phyloP scores from a whole-genome alignment of 2,888 invertebrate genomes.

The Nomada flava region DNA sequence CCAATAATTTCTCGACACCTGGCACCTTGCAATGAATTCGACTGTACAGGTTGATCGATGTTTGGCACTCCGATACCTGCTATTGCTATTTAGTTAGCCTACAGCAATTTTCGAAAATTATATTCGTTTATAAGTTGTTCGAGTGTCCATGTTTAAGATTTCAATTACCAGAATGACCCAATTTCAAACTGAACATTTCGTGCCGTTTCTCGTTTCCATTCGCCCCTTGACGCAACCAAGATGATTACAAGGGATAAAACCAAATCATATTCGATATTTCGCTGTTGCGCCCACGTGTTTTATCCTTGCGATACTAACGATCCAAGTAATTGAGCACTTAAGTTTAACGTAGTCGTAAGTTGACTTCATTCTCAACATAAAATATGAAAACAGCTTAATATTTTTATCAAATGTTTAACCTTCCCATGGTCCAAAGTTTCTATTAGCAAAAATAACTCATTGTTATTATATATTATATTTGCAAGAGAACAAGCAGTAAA shows the following conservation, averaged over 20 bases:
- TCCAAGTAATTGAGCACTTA: slow-evolving; percentile 6
- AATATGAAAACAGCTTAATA: neutral
- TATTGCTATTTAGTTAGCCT: no score
- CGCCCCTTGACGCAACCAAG: neutral
- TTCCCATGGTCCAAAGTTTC: no score
- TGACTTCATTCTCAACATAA: neutral
- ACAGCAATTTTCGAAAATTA: no score
- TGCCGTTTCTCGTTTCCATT: neutral
- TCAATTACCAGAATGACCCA: neutral
- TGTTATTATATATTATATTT: no score
- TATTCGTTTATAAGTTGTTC: no score
- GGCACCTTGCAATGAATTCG: slow-evolving; percentile 31
- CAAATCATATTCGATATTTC: neutral
- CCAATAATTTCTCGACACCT: slow-evolving; percentile 28
- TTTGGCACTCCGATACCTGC: neutral
- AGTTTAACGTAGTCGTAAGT: neutral
- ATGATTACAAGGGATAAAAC: neutral
- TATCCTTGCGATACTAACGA: neutral
- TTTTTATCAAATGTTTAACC: neutral
- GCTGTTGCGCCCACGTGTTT: neutral
- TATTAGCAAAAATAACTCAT: no score
- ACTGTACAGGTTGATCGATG: slow-evolving; percentile 8
- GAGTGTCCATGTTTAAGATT: neutral
- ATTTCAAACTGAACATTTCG: neutral
- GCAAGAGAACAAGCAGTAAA: no score